A percentile compares a stretch with the other conserved stretches of the same genome.
These are phyloP conservation scores for Indri indri DNA, from an alignment of 2,113 vertebrate species.

Conservation along the genomic window DNA sequence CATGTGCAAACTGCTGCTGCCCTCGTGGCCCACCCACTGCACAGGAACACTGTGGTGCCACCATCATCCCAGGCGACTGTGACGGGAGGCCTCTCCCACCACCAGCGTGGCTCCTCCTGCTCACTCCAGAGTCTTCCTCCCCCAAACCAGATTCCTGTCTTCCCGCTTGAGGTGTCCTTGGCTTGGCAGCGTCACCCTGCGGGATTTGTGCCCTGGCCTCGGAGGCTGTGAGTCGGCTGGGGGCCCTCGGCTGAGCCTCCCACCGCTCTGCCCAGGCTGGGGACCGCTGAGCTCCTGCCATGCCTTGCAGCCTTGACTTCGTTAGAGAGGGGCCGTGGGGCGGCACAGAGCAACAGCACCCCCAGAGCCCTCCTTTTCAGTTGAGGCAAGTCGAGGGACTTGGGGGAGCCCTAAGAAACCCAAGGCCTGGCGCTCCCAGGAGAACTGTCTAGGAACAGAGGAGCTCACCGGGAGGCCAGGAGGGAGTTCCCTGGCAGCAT, in stretches of 20 bases:
- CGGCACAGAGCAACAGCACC: not conserved
- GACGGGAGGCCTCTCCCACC: not conserved
- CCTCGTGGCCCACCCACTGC: accelerated
- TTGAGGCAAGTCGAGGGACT: not conserved
- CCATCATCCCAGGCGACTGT: not conserved
- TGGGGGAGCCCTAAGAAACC: not conserved
- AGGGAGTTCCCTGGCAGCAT: not conserved
- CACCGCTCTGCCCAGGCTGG: accelerated
- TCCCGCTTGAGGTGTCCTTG: not conserved
- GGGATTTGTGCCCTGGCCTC: not conserved
- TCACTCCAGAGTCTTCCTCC: accelerated
- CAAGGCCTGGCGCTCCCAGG: not conserved
- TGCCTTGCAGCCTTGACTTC: not conserved
- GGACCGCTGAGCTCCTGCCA: not conserved
- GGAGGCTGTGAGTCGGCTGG: not conserved
- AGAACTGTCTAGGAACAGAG: not conserved
- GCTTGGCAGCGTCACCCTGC: not conserved
- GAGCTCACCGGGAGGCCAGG: not conserved
- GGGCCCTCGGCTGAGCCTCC: not conserved
- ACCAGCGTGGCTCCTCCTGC: too few relatives aligned
- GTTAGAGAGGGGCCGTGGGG: accelerated
- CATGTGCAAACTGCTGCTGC: too few relatives aligned
- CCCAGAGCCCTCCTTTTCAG: not conserved
- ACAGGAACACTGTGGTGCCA: accelerated
- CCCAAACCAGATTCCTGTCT: not conserved